Percentiles rank a stretch among this genome's conserved stretches.
These are phyloP conservation scores for Leptonema lineaticorne DNA, from an alignment of 1,140 invertebrate species.

Conservation along the genomic window DNA sequence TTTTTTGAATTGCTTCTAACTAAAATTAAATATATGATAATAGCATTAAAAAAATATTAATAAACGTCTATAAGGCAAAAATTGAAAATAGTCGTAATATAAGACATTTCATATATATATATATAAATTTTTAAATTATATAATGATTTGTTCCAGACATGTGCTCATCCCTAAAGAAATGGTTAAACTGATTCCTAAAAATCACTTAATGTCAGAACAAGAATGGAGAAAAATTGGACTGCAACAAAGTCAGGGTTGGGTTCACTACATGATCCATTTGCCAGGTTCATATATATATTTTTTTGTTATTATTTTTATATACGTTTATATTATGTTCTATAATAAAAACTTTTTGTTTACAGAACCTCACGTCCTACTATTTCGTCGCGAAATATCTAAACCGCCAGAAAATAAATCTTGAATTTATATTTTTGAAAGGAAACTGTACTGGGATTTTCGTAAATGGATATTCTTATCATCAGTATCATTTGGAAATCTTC, in stretches of 20 bases:
- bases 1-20: no score
- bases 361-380: constrained; percentile 69
- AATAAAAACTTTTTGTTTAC: constrained; percentile 44
- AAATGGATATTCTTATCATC: neutral
- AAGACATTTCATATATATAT: no score
- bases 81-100: no score
- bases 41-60: no score
- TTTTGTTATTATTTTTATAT: neutral
- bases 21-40: no score
- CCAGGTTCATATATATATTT: constrained; percentile 63
- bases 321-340: neutral
- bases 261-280: constrained; percentile 92
- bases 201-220: constrained; percentile 85
- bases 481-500: neutral
- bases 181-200: constrained; percentile 86
- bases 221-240: constrained; percentile 93
- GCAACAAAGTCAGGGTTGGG: constrained; percentile 91
- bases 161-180: constrained; percentile 90
- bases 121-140: no score
- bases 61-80: no score
- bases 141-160: constrained; percentile 67
- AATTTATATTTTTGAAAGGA: constrained; percentile 3
- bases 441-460: neutral
- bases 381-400: constrained; percentile 63
- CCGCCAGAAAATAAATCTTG: constrained; percentile 53